A percentile compares a stretch with the other conserved stretches of the same genome.
Evolutionary conservation across 2,888 invertebrate genomes (phyloP).

Genomic region (Brachyopa scutellaris): DNA sequence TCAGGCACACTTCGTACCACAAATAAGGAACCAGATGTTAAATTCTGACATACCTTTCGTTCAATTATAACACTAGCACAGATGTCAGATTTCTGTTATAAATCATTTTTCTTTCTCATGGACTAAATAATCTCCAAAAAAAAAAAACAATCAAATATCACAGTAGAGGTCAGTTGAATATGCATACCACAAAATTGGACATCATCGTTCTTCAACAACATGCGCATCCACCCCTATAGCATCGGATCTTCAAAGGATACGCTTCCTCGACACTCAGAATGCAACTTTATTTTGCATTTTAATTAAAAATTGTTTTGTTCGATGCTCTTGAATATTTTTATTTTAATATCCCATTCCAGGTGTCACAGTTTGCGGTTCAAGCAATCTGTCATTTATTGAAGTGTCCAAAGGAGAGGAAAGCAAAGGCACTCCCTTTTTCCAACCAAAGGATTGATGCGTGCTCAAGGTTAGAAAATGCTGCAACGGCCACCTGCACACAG

Average conservation of each 20-base stretch:
- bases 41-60: no score
- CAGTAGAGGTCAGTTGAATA: neutral
- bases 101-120: no score
- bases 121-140: no score
- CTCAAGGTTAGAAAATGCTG: slow-evolving; percentile 38
- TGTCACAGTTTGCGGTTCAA: neutral
- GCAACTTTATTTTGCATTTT: slow-evolving; percentile 48
- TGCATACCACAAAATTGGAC: neutral
- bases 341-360: slow-evolving; percentile 1
- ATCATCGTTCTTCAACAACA: neutral
- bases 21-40: no score
- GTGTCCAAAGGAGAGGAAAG: neutral
- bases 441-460: slow-evolving; percentile 1
- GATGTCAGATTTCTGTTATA: no score
- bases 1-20: no score
- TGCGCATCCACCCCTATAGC: neutral
- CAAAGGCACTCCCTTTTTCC: neutral
- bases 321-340: slow-evolving; percentile 45
- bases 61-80: no score
- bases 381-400: slow-evolving; percentile 55
- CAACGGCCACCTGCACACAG: neutral
- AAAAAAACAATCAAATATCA: no score
- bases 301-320: slow-evolving; percentile 40
- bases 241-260: neutral
- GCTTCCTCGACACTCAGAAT: slow-evolving; percentile 4